Evolutionary conservation across 2,888 invertebrate species (phyloP).

Genomic region (Lasius fuliginosus): DNA sequence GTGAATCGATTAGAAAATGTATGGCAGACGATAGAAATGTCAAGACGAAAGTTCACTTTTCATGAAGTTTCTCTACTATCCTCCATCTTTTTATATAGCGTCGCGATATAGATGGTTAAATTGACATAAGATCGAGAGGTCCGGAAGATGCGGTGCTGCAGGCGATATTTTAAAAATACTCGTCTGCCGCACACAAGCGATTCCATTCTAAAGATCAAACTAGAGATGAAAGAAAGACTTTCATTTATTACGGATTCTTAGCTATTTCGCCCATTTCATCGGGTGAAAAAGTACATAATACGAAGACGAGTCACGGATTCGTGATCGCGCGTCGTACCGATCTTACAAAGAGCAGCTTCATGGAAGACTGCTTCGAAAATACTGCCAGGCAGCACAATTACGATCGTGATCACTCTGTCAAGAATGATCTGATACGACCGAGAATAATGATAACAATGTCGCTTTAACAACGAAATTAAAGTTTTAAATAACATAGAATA

Average conservation of each 20-base stretch:
- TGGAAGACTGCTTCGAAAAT: conserved; percentile 34
- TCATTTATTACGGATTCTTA: neutral
- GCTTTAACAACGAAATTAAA: neutral
- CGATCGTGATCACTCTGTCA: neutral
- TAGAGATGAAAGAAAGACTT: conserved; percentile 20
- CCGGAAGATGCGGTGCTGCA: neutral
- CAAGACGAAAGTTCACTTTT: conserved; percentile 21
- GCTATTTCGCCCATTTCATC: neutral
- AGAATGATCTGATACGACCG: neutral
- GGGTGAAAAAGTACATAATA: conserved; percentile 6
- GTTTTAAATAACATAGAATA: neutral
- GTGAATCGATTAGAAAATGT: conserved; percentile 38
- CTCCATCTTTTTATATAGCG: neutral
- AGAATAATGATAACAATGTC: conserved; percentile 24
- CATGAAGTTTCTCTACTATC: neutral
- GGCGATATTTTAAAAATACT: neutral
- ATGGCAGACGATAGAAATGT: conserved; percentile 10
- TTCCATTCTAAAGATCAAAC: conserved; percentile 11
- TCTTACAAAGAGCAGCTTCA: conserved; percentile 30
- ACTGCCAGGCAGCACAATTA: neutral
- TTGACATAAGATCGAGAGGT: conserved; percentile 16
- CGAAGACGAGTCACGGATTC: conserved; percentile 22
- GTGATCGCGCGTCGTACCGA: conserved; percentile 16
- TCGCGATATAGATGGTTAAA: neutral
- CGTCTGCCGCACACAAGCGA: neutral